Base-by-base conservation (phyloP, 2,797 vertebrate genomes). In the Intellagama lesueurii region DNA sequence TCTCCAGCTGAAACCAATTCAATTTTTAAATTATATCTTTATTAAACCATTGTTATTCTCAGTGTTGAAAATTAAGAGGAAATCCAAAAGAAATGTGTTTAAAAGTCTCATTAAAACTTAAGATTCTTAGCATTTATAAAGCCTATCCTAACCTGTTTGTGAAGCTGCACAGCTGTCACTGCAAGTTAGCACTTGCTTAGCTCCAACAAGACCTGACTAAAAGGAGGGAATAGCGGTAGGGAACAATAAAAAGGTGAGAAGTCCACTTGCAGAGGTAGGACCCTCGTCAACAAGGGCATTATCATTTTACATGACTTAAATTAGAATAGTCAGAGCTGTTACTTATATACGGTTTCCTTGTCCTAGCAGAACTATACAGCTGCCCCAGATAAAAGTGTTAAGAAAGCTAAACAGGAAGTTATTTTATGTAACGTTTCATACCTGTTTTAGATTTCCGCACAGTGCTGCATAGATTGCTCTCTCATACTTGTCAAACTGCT, bases 391-490 rank as follows among this genome's bases (percentile, higher is more conserved):
- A 64, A 64, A 56, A 64, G 60, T 14, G 5, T 64, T 64, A 19
- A 64, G 60, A 14, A 64, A 64, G 60, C 16, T 14, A 64, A 64
- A 64, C 60, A 64, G 16, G 16, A 64, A 17, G 60, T 64, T 64
- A 64, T 64, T 56, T 64, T 64, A 64, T 28, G 68, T 88, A 32
- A 89, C 2, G 9, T 56, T 35, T 64, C 94, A 60, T 97, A 99
- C 99, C 97, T 98, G 98, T 93, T 98, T 99, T 68, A 99, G 98
- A 94, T 99, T 99, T 94, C 99, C 99, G 94, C 98, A 99, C 83
- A 99, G 97, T 44, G 97, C 97, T 89, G 98, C 98, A 87, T 99
- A 99, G 95, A 99, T 98, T 68, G 98, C 99, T 96, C 97, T 97
- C 94, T 99, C 99, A 0, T 98, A 99, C 96, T 97, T 96, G 96